These are phyloP conservation scores for Arenicola marina DNA, from an alignment of 2,888 invertebrate genomes.

Conservation along the genomic window DNA sequence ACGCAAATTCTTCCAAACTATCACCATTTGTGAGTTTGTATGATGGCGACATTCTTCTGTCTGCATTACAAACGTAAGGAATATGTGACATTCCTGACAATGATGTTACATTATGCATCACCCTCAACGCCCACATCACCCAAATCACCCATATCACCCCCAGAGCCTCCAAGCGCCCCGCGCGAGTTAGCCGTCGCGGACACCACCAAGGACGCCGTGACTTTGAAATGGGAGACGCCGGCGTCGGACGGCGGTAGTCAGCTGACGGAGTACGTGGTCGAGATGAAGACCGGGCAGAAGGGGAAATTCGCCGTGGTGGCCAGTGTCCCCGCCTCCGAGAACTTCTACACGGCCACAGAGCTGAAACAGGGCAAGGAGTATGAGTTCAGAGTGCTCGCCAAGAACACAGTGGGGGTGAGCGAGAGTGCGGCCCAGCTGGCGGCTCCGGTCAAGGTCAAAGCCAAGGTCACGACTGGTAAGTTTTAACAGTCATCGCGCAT, in stretches of 20 bases:
- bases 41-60: no score
- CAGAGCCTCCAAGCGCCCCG: neutral
- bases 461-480: neutral
- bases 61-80: no score
- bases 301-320: neutral
- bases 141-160: no score
- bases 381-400: conserved; percentile 82
- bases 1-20: no score
- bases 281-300: neutral
- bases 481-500: neutral
- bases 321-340: conserved; percentile 22
- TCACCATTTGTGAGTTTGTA: no score
- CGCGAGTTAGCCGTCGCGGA: neutral
- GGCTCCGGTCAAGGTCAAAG: conserved; percentile 67
- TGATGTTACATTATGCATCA: no score
- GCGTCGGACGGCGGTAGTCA: conserved; percentile 85
- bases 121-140: no score
- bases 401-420: conserved; percentile 76
- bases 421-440: conserved; percentile 70
- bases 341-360: neutral
- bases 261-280: conserved; percentile 65
- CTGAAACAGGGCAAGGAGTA: conserved; percentile 62
- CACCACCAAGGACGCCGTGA: conserved; percentile 33
- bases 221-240: conserved; percentile 56
- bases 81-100: no score